Base-by-base conservation (phyloP, 2,888 invertebrate genomes). In the Acleris emargana region DNA sequence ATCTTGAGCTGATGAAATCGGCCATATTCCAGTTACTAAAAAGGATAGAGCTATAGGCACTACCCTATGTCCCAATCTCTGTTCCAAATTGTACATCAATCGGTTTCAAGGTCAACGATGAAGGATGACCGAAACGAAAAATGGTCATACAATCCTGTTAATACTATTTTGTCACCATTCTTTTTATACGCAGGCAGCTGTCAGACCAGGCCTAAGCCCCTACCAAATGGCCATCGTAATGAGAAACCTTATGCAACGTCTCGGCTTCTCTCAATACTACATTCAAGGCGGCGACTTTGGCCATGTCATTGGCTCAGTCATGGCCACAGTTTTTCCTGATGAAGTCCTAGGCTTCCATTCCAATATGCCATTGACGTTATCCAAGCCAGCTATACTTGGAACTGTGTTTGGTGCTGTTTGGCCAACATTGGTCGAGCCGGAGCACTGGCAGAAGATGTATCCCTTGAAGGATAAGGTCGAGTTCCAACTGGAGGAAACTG, bases 211-310 rank as follows among this genome's bases (percentile, higher is more conserved):
- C 17, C 74, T 95, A 6, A 92, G 93, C 0, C 78, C 93, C 0
- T 84, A 91, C 0, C 90, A 95, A 77, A 92, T 94, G 22, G 94
- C 94, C 0, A 88, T 94, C 0, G 80, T 95, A n/a, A 89, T 96
- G 77, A 93, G 94, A 67, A 95, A 95, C 74, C 88, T 97, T 2
- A 97, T 97, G 96, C 82, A 93, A 20, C 88, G 95, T 22, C 83
- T 97, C 1, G 95, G 95, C 0, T 93, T 93, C 76, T 79, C 94
- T 0, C 89, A 93, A 70, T 97, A 93, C 77, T 95, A 95, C 77
- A 83, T 94, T 0, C 96, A 97, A 82, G 97, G 96, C 0, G 96
- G 96, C 0, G 96, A 97, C 77, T 95, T 96, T 94, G 97, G 97
- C 0, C 91, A 95, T 1, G n/a, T 91, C 0, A 93, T 97, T 62